These are phyloP conservation scores for Tympanoctomys barrerae DNA, from an alignment of 2,797 vertebrate genomes.

Conservation along the genomic window DNA sequence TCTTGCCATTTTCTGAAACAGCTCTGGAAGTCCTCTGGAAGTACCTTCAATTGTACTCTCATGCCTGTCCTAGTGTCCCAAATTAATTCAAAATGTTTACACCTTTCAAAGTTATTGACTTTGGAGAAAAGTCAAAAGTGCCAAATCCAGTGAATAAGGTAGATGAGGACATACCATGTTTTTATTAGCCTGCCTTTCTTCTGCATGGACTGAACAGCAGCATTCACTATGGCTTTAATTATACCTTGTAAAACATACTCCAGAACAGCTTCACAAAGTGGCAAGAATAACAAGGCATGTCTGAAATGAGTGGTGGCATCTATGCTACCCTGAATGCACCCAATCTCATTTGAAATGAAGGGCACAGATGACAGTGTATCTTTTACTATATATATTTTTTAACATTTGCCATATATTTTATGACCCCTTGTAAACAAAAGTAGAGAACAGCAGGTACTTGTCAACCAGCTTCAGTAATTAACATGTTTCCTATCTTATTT, in stretches of 20 bases:
- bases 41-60: not conserved
- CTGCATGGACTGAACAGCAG: not conserved
- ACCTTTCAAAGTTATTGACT: not conserved
- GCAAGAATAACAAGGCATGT: not conserved
- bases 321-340: too few relatives aligned
- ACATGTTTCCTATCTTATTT: not conserved
- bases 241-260: not conserved
- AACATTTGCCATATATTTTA: not conserved
- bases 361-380: not conserved
- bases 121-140: not conserved
- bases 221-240: not conserved
- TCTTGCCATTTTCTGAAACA: not conserved
- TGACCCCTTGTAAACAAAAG: not conserved
- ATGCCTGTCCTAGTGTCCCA: not conserved
- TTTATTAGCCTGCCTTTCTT: not conserved
- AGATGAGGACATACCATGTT: not conserved
- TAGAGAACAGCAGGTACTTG: not conserved
- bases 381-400: not conserved
- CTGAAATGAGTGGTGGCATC: not conserved
- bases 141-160: not conserved
- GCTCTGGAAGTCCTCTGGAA: not conserved
- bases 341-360: not conserved
- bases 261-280: not conserved
- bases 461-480: conserved; percentile 7
- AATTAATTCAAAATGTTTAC: not conserved